These are phyloP conservation scores for Mirza zaza DNA, from an alignment of 2,113 vertebrate genomes.

Conservation along the genomic window DNA sequence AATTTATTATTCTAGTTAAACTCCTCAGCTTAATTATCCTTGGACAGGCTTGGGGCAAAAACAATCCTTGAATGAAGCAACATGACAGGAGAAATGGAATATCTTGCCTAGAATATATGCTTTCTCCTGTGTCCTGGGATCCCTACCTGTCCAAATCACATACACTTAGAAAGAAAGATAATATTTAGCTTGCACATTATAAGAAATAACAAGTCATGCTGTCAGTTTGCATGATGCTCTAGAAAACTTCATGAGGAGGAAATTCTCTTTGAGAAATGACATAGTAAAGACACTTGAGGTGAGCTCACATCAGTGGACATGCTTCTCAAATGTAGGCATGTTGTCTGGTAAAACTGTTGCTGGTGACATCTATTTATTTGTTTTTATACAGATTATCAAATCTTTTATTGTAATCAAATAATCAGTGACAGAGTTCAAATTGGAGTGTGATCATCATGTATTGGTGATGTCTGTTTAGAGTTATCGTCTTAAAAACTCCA, in stretches of 20 bases:
- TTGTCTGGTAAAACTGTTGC: too few species aligned
- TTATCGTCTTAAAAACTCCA: not conserved
- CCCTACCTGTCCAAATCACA: not conserved
- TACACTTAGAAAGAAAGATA: not conserved
- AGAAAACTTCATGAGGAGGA: not conserved
- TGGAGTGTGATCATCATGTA: not conserved
- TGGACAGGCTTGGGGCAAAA: not conserved
- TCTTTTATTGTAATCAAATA: not conserved
- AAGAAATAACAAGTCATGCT: not conserved
- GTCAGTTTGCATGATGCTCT: not conserved
- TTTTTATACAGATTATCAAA: not conserved
- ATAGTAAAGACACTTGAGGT: not conserved
- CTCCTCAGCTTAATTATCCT: not conserved
- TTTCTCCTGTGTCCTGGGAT: not conserved
- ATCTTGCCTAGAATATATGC: not conserved
- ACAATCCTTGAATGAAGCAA: not conserved
- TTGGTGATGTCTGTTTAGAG: not conserved
- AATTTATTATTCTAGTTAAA: not conserved
- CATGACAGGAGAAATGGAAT: not conserved
- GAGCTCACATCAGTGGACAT: not conserved
- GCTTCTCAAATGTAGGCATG: not conserved
- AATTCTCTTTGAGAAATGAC: not conserved
- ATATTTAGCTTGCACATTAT: not conserved
- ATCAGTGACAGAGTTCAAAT: not conserved
- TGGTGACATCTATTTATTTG: too few species aligned